These are phyloP conservation scores for Danio aesculapii DNA, from an alignment of 2,797 vertebrate species.

Conservation along the genomic window DNA sequence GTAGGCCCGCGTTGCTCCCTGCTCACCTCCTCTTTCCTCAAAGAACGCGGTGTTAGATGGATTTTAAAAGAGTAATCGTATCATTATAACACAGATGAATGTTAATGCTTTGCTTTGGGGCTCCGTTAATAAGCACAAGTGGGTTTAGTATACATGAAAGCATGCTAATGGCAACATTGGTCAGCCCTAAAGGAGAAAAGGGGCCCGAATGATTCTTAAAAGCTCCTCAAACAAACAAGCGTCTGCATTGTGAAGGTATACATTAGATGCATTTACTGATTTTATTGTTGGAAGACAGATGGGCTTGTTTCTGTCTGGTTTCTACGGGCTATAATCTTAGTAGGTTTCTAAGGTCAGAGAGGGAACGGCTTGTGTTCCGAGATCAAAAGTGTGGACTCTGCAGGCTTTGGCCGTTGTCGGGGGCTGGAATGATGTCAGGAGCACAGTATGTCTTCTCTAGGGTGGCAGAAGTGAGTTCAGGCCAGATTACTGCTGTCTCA, in stretches of 20 bases:
- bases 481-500: slow-evolving; percentile 17
- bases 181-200: slow-evolving; percentile 2
- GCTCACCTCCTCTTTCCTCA: background rate
- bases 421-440: slow-evolving; percentile 43
- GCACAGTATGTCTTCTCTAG: slow-evolving; percentile 11
- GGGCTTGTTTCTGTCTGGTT: slow-evolving; percentile 6
- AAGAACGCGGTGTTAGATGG: background rate
- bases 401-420: slow-evolving; percentile 12
- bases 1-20: background rate
- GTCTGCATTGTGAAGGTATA: background rate
- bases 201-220: background rate
- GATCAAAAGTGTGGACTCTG: slow-evolving; percentile 29
- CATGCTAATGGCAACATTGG: slow-evolving; percentile 34
- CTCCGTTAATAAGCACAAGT: slow-evolving; percentile 31
- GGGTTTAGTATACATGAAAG: slow-evolving; percentile 45
- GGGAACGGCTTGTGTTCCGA: background rate
- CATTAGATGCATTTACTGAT: background rate
- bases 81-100: slow-evolving; percentile 35
- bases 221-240: background rate
- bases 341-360: slow-evolving; percentile 25
- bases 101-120: slow-evolving; percentile 23
- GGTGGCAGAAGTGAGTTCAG: slow-evolving; percentile 16
- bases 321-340: background rate
- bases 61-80: background rate
- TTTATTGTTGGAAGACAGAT: background rate